Evolutionary conservation across 2,888 invertebrate species (phyloP), one percentile per base, ranked within the genome.

Genomic region (Meiosimyza platycephala): DNA sequence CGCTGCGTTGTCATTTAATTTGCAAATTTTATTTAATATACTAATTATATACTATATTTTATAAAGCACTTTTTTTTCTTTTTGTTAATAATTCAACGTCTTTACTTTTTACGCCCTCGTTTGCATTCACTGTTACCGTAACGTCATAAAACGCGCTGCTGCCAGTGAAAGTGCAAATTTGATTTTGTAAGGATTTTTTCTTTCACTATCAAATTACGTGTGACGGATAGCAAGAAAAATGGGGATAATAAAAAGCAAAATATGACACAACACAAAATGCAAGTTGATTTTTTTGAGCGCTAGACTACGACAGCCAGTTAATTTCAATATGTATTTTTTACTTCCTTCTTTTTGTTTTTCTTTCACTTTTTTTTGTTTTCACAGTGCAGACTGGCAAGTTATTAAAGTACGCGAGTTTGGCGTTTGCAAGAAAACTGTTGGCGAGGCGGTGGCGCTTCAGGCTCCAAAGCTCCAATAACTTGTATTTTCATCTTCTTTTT

Each of bases 181-280:
- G 18, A 22, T 57, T 18, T 57, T 66, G 5, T 28, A 16, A 13
- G 52, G 12, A 52, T 40, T 66, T 66, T 13, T 16, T 57, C 28
- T 57, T 66, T 54, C 66, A 66, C 66, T 16, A 57, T 11, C 57
- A 47, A 16, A 47, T 12, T 9, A 66, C 52, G 40, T 52, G 28
- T n/a, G 13, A 4, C 28, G 9, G 40, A 40, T 40, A 28, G 9
- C 40, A 40, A 40, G 40, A 6, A 33, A 54, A 66, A 40, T 57
- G 16, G 16, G 52, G 33, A 40, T 9, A 40, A 40, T 40, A 9
- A 40, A 40, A 40, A 40, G 40, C 40, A 66, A 28, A 66, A 54
- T 54, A 55, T 66, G 66, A 66, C 66, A 66, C 66, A 66, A 22
- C 33, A 54, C 66, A 40, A 52, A 66, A 66, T 13, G 12, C 40